phyloP scores from a whole-genome alignment of 2,888 invertebrate genomes.

The Microctonus aethiopoides region DNA sequence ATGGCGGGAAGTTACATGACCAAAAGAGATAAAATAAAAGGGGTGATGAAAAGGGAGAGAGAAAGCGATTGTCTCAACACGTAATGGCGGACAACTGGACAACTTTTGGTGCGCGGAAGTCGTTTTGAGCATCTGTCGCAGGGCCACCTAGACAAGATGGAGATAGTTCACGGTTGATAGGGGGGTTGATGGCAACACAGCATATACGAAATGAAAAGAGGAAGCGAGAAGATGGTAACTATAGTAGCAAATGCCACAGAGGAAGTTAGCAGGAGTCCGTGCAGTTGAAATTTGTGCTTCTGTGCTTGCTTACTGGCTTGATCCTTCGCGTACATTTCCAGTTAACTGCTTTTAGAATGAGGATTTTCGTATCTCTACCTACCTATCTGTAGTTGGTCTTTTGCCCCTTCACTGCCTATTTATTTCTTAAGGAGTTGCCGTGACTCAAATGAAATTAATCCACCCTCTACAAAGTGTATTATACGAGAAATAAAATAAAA shows the following conservation, averaged over 20 bases:
- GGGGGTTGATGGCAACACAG: background rate
- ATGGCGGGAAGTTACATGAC: background rate
- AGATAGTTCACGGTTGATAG: slow-evolving; percentile 10
- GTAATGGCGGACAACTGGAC: background rate
- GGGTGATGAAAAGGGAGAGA: background rate
- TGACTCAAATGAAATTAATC: background rate
- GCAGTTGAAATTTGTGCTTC: background rate
- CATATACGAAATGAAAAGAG: background rate
- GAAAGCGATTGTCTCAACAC: background rate
- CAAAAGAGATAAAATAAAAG: background rate
- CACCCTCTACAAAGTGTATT: background rate
- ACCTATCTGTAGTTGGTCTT: background rate
- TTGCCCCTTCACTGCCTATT: background rate
- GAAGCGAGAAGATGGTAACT: background rate
- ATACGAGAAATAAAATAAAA: background rate
- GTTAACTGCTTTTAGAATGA: background rate
- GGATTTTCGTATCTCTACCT: background rate
- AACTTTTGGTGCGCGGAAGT: slow-evolving; percentile 20
- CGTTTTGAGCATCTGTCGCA: slow-evolving; percentile 24
- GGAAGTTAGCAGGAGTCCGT: background rate
- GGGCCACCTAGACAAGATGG: slow-evolving; percentile 17
- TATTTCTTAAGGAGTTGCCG: background rate
- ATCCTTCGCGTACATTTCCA: background rate
- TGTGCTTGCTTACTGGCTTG: background rate
- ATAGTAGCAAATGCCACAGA: background rate